Evolutionary conservation across 2,113 vertebrate species (phyloP).

Genomic region (Heterotis niloticus): DNA sequence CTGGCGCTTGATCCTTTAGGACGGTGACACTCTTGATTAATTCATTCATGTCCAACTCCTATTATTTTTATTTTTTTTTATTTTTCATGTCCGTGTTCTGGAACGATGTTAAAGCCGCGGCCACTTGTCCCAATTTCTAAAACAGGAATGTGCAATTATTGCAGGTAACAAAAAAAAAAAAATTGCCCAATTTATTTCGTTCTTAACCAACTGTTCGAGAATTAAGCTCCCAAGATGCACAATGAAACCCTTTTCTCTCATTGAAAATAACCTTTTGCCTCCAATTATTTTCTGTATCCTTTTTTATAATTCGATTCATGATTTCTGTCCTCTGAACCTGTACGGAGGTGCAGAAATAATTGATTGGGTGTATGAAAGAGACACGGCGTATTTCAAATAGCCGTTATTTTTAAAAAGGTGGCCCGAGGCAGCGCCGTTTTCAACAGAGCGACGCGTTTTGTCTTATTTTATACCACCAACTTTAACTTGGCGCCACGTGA

Average conservation of each 20-base stretch:
- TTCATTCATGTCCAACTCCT: neutral
- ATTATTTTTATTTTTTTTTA: neutral
- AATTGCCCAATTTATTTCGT: neutral
- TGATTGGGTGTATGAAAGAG: conserved; percentile 27
- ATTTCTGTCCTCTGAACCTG: conserved; percentile 25
- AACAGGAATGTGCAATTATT: conserved; percentile 13
- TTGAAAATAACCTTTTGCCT: conserved; percentile 27
- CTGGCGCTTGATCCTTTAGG: too few relatives aligned
- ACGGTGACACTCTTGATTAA: too few relatives aligned
- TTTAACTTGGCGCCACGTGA: neutral
- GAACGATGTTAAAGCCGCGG: neutral
- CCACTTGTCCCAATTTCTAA: conserved; percentile 7
- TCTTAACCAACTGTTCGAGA: conserved; percentile 12
- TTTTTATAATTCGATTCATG: conserved; percentile 37
- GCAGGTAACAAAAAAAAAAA: neutral
- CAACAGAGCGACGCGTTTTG: neutral
- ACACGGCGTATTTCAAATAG: conserved; percentile 34
- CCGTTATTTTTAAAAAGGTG: conserved; percentile 6
- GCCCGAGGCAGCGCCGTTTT: conserved; percentile 7
- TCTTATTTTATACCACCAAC: conserved; percentile 2
- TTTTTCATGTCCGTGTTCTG: too few relatives aligned
- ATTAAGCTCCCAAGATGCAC: conserved; percentile 16
- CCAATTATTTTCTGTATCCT: conserved; percentile 20
- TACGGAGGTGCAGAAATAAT: conserved; percentile 24
- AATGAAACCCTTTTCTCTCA: neutral